Evolutionary conservation across 2,888 invertebrate genomes (phyloP).

Genomic region (Brenthis hecate): DNA sequence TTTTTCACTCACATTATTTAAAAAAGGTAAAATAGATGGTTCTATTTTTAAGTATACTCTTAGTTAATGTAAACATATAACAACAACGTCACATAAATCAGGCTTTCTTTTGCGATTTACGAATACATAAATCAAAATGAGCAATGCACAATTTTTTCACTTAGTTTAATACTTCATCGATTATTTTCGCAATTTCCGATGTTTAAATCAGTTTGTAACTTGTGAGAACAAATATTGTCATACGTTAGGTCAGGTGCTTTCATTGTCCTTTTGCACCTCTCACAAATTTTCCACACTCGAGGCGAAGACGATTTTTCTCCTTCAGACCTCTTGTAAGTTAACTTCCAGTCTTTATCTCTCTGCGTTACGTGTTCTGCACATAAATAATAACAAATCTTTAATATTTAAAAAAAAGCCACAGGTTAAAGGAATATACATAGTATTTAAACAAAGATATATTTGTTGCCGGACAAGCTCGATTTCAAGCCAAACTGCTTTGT

Average conservation of each 20-base stretch:
- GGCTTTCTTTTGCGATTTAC: too few species aligned
- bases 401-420: background rate
- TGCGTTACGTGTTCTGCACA: background rate
- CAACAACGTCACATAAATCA: too few species aligned
- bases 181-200: background rate
- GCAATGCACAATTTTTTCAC: background rate
- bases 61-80: too few species aligned
- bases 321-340: background rate
- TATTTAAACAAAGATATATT: too few species aligned
- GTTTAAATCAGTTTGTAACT: background rate
- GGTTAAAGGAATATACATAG: background rate
- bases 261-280: constrained; percentile 36
- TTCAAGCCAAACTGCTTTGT: too few species aligned
- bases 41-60: too few species aligned
- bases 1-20: too few species aligned
- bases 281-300: constrained; percentile 33
- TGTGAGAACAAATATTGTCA: constrained; percentile 27
- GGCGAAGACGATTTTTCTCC: constrained; percentile 3
- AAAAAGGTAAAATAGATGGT: too few species aligned
- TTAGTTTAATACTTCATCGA: background rate
- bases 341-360: background rate
- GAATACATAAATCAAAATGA: background rate
- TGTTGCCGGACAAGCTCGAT: too few species aligned
- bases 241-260: constrained; percentile 19
- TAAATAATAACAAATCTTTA: background rate